Conservation (phyloP, 1,140 invertebrate species). For the Zelostemma sp. region DNA sequence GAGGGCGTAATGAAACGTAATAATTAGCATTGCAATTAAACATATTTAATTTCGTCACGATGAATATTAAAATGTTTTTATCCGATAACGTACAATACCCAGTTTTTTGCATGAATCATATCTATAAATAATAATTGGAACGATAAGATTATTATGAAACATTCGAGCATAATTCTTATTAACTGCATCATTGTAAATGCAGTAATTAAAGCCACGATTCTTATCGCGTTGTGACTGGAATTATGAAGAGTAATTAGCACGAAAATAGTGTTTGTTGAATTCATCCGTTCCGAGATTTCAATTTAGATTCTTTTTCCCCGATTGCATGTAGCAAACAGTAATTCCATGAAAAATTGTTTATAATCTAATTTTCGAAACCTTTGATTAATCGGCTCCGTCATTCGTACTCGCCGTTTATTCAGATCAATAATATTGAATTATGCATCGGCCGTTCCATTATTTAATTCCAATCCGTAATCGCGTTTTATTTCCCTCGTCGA, state of each 20-base stretch:
- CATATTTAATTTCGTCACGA: neutral
- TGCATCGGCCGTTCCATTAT: neutral
- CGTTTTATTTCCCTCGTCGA: neutral
- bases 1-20: too few species aligned
- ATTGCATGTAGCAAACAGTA: neutral
- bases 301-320: slow-evolving; percentile 4
- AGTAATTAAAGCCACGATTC: neutral
- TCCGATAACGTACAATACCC: neutral
- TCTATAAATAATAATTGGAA: slow-evolving; percentile 6
- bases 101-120: neutral
- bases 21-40: neutral
- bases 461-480: neutral
- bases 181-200: slow-evolving; percentile 5
- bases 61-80: slow-evolving; percentile 1
- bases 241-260: slow-evolving; percentile 3
- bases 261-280: slow-evolving; percentile 2
- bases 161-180: slow-evolving; percentile 2
- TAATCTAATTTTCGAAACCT: neutral
- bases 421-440: slow-evolving; percentile 5
- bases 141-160: slow-evolving; percentile 5
- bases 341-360: neutral
- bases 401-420: neutral
- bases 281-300: slow-evolving; percentile 4
- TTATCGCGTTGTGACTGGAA: neutral
- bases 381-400: neutral